Evolutionary conservation across 1,140 invertebrate genomes (phyloP), one percentile per base, ranked within the genome.

Genomic region (Drosophila ananassae): DNA sequence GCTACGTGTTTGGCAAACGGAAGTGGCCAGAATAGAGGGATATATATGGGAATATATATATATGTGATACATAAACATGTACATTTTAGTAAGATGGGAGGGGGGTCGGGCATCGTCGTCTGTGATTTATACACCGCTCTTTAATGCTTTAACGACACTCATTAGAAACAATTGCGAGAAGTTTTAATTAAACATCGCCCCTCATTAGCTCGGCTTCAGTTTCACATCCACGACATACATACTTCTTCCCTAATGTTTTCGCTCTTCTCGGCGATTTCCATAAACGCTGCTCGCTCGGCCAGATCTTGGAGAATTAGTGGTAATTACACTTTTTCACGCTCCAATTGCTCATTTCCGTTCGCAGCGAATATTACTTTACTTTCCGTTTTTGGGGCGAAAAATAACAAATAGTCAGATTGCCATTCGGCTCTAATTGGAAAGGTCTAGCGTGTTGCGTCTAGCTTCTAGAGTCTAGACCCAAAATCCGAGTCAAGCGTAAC

Each of bases 151-250:
- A 87, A 87, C 83, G 83, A 87, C 82, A 72, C 82, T 58, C 83
- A 87, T 87, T 87, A 87, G 82, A 87, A 87, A 87, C 82, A 89
- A 87, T 87, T 89, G 83, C 83, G 57, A 89, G 79, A 89, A 87
- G 62, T 89, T 87, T 87, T 87, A 87, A 87, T 87, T 87, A 87
- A 87, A 89, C 83, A 77, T 67, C 79, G 59, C 59, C 51, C 60
- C 75, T 79, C 79, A 77, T 79, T 89, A 63, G 72, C 68, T 24
- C 13, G 61, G 22, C 46, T 39, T 50, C 48, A 24, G 47, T 60
- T 22, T 60, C 34, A 47, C 44, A 21, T 17, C 41, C 41, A 46
- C 41, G 1, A 5, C 25, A 6, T 28, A 5, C 25, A 6, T 8
- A 9, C 32, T 34, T 34, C 32, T 9, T 34, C 10, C 32, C 32